A percentile compares a stretch with the other conserved stretches of the same genome.
phyloP scores from a whole-genome alignment of 2,113 vertebrate species.

The Mustela nigripes region DNA sequence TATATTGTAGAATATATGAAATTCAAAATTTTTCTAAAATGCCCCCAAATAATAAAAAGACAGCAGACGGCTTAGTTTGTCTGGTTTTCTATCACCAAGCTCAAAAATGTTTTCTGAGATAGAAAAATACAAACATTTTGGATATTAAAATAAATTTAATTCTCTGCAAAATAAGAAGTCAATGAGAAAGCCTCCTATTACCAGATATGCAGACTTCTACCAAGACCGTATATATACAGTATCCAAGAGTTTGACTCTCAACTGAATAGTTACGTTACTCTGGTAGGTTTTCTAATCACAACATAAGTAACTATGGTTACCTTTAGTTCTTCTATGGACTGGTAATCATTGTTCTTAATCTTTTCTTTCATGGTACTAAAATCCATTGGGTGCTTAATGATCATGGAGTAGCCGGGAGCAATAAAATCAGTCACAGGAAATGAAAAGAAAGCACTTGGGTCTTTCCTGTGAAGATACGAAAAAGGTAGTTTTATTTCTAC shows the following conservation, averaged over 20 bases:
- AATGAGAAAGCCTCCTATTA: slow-evolving; percentile 64
- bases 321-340: slow-evolving; percentile 97
- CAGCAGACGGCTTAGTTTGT: not conserved
- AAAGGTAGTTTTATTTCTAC: slow-evolving; percentile 74
- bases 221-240: slow-evolving; percentile 30
- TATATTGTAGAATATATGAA: not conserved
- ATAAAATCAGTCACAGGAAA: slow-evolving; percentile 99
- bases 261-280: not conserved
- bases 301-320: slow-evolving; percentile 85
- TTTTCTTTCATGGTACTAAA: slow-evolving; percentile 99
- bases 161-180: slow-evolving; percentile 21
- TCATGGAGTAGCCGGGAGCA: slow-evolving; percentile 96
- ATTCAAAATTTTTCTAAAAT: slow-evolving; percentile 23
- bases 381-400: slow-evolving; percentile 99
- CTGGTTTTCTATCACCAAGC: slow-evolving; percentile 20
- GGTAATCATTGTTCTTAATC: slow-evolving; percentile 95
- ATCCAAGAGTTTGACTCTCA: not conserved
- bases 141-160: slow-evolving; percentile 17
- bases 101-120: slow-evolving; percentile 47
- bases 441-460: slow-evolving; percentile 97
- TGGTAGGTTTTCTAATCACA: slow-evolving; percentile 32
- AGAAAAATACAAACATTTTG: slow-evolving; percentile 22
- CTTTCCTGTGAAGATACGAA: slow-evolving; percentile 92
- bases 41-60: slow-evolving; percentile 13
- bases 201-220: slow-evolving; percentile 44